Conservation (phyloP, 1,140 invertebrate genomes). For the Panagrolaimus sp. region DNA sequence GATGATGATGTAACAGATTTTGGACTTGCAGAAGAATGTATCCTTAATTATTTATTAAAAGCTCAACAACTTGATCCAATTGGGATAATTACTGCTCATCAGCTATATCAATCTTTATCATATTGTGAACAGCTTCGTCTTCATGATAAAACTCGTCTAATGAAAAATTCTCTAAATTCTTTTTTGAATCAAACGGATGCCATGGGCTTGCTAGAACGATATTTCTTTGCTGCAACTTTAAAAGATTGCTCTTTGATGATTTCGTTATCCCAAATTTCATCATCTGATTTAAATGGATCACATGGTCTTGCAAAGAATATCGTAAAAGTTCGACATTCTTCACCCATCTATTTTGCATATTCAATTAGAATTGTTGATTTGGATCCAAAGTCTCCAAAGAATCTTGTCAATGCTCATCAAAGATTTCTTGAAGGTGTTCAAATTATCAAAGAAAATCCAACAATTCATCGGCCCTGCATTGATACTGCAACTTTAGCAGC, state of each 20-base stretch:
- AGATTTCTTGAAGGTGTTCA: constrained; percentile 36
- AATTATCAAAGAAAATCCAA: constrained; percentile 26
- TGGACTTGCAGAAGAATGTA: not conserved
- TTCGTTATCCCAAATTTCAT: constrained; percentile 27
- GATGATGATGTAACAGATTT: not conserved
- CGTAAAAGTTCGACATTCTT: not conserved
- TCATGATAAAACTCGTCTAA: constrained; percentile 13
- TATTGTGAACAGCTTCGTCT: constrained; percentile 17
- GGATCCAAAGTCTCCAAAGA: constrained; percentile 55
- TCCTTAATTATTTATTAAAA: constrained; percentile 34
- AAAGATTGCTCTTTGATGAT: constrained; percentile 55
- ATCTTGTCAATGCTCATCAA: constrained; percentile 40
- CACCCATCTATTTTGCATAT: constrained; percentile 28
- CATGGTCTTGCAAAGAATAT: constrained; percentile 1
- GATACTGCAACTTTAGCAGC: not conserved
- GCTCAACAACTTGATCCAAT: constrained; percentile 47
- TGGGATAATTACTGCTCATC: constrained; percentile 47
- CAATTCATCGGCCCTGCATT: constrained; percentile 32
- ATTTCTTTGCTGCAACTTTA: constrained; percentile 57
- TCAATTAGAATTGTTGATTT: constrained; percentile 54
- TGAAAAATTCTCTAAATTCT: not conserved
- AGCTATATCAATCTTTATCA: constrained; percentile 43
- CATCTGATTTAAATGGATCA: not conserved
- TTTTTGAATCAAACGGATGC: constrained; percentile 44
- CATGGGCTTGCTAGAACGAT: constrained; percentile 46